phyloP scores from a whole-genome alignment of 1,140 invertebrate genomes.

The Drosophila tristis region DNA sequence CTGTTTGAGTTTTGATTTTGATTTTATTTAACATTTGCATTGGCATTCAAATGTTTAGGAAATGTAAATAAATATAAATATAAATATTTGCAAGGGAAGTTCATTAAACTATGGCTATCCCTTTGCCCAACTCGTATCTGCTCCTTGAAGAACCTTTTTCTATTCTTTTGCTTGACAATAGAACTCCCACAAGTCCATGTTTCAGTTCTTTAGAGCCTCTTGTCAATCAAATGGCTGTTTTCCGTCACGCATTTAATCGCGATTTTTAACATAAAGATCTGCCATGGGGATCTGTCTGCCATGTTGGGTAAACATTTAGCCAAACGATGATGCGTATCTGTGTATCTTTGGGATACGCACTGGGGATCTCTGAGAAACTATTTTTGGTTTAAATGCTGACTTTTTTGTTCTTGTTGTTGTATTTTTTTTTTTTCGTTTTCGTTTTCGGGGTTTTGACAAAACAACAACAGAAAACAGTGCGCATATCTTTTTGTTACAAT shows the following conservation, averaged over 20 bases:
- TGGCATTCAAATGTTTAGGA: too few species aligned
- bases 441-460: slow-evolving; percentile 35
- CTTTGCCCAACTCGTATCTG: not conserved
- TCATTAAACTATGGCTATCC: slow-evolving; percentile 17
- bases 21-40: slow-evolving; percentile 67
- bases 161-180: slow-evolving; percentile 16
- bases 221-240: slow-evolving; percentile 73
- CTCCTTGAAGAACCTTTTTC: slow-evolving; percentile 4
- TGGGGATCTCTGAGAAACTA: slow-evolving; percentile 33
- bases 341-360: slow-evolving; percentile 54
- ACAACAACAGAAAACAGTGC: slow-evolving; percentile 45
- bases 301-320: slow-evolving; percentile 74
- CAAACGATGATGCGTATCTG: slow-evolving; percentile 78
- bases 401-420: slow-evolving; percentile 55
- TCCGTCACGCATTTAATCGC: slow-evolving; percentile 72
- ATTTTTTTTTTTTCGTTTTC: slow-evolving; percentile 55
- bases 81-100: not conserved
- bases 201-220: slow-evolving; percentile 38
- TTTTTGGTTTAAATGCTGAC: slow-evolving; percentile 78
- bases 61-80: too few species aligned
- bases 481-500: slow-evolving; percentile 48
- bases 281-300: slow-evolving; percentile 31
- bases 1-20: slow-evolving; percentile 33
- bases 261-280: slow-evolving; percentile 79
- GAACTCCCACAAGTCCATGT: slow-evolving; percentile 32